Evolutionary conservation across 2,113 vertebrate species (phyloP), one percentile per base, ranked within the genome.

Genomic region (Grammomys dolichurus): DNA sequence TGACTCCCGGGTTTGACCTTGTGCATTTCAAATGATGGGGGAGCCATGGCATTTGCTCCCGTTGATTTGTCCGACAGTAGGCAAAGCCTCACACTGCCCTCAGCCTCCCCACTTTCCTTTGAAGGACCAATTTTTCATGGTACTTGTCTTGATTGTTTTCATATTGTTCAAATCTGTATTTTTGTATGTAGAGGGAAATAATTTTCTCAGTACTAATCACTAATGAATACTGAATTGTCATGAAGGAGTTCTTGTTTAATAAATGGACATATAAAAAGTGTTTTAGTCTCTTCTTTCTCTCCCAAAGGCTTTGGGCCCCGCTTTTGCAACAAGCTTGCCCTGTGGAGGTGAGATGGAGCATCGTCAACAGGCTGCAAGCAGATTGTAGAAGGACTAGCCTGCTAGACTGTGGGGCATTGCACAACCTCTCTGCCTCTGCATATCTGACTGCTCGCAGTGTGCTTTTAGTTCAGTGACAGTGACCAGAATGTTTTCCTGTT

Each of bases 191-290:
- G 97, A 97, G 94, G 97, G 92, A 98, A 98, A 98, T 98, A 96
- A 97, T 98, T 99, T 99, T 98, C 98, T 98, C 97, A 98, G 96
- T 97, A 97, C 98, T 98, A 98, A 98, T 80, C 97, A 93, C 95
- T 96, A 98, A 98, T 98, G 96, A 97, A 95, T 98, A 98, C 98
- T 97, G 97, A 98, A 98, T 63, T 95, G 98, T 98, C 98, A 98
- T 98, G 98, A 98, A 98, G 97, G 98, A 98, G 95, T 98, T 98
- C 95, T 98, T 98, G 98, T 98, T 98, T 98, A 99, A 98, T 99
- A 98, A 99, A 98, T 95, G 95, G 97, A 98, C 43, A 51, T 95
- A 93, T 97, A 97, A 98, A 96, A 60, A 96, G 72, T 5, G 14
- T 31, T 43, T 1, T 5, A 0, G 26, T 93, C n/a, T 90, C 73